phyloP scores from a whole-genome alignment of 2,888 invertebrate species.

The Cryptocephalus moraei region DNA sequence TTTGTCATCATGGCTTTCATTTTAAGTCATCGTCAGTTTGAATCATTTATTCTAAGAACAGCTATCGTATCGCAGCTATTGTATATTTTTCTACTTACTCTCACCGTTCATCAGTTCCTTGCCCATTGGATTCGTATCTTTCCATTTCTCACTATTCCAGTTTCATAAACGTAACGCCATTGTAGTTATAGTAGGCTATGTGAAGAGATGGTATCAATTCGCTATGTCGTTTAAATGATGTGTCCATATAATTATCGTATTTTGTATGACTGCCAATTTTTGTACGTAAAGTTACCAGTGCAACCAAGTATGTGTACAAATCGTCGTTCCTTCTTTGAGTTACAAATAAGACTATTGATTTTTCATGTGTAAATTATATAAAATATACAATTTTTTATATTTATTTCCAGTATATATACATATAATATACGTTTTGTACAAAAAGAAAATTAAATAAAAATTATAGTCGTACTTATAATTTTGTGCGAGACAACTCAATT shows the following conservation, averaged over 20 bases:
- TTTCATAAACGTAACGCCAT: no score
- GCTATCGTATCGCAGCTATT: no score
- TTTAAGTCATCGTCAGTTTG: no score
- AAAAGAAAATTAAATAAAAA: constrained; percentile 8
- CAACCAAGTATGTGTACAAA: constrained; percentile 39
- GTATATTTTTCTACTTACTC: no score
- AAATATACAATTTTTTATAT: constrained; percentile 25
- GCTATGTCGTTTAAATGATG: not conserved
- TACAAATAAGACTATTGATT: constrained; percentile 23
- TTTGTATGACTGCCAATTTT: constrained; percentile 31
- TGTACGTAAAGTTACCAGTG: constrained; percentile 39
- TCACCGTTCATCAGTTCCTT: no score
- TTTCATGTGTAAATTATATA: constrained; percentile 22
- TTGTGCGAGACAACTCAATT: constrained; percentile 4
- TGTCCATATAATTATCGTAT: constrained; percentile 22
- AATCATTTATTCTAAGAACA: no score
- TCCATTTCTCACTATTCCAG: no score
- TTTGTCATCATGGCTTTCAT: no score
- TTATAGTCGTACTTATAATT: constrained; percentile 26
- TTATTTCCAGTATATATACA: constrained; percentile 22
- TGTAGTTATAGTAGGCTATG: no score
- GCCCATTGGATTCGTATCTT: no score
- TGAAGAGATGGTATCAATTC: no score
- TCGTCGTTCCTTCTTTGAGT: constrained; percentile 33
- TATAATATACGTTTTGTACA: constrained; percentile 16